Conservation (phyloP, 2,888 invertebrate genomes). For the Yponomeuta cagnagella region DNA sequence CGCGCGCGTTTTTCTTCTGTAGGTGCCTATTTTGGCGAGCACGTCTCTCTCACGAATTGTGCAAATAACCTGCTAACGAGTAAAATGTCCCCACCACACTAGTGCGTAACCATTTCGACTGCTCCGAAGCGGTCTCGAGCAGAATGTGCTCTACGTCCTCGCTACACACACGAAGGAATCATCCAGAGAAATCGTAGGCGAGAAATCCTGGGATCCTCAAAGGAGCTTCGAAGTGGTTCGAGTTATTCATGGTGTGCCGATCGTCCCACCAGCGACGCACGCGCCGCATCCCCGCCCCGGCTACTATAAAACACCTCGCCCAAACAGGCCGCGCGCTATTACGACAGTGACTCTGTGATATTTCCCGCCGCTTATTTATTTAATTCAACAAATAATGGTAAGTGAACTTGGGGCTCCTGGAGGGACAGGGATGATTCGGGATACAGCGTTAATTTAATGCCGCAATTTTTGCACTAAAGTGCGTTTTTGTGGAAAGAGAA, state of each 20-base stretch:
- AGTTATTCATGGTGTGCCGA: conserved; percentile 1
- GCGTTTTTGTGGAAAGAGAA: not conserved
- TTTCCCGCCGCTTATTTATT: conserved; percentile 66
- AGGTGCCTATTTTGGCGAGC: not conserved
- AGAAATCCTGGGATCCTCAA: not conserved
- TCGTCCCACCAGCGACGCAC: conserved; percentile 14
- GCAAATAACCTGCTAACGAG: not conserved
- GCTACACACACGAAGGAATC: not conserved
- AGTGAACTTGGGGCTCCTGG: conserved; percentile 45
- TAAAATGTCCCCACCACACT: not conserved
- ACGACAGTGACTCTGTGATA: conserved; percentile 73
- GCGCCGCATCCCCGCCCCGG: conserved; percentile 61
- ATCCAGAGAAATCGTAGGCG: not conserved
- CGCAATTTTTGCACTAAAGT: not conserved
- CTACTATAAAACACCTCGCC: conserved; percentile 65
- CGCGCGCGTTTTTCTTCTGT: not conserved
- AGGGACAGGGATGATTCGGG: conserved; percentile 42
- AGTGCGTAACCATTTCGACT: not conserved
- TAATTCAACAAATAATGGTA: conserved; percentile 57
- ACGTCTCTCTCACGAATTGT: not conserved
- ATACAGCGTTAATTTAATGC: conserved; percentile 17
- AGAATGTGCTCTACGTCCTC: too few relatives aligned
- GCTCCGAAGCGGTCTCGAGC: not conserved
- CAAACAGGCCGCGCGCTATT: conserved; percentile 72
- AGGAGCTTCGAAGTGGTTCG: not conserved